These are phyloP conservation scores for Palaemon carinicauda DNA, from an alignment of 1,140 invertebrate genomes.

Conservation along the genomic window DNA sequence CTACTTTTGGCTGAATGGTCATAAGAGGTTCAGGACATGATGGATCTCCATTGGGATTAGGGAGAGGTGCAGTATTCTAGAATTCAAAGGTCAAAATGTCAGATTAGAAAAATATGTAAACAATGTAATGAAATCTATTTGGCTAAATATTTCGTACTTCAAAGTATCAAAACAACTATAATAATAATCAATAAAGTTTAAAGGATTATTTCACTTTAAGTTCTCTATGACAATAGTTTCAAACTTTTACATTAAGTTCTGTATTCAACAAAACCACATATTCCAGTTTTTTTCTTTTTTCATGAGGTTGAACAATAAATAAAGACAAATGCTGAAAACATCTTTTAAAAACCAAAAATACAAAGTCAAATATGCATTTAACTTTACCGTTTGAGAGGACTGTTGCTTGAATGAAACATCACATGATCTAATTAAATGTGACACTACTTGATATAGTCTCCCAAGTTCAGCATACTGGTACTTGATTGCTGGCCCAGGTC, in stretches of 20 bases:
- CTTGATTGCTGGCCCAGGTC: constrained; percentile 90
- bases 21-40: constrained; percentile 75
- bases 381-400: constrained; percentile 70
- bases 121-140: too few relatives aligned
- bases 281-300: too few relatives aligned
- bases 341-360: background rate
- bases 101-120: too few relatives aligned
- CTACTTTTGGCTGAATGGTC: constrained; percentile 78
- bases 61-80: constrained; percentile 70
- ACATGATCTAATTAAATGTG: constrained; percentile 89
- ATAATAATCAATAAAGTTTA: too few relatives aligned
- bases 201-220: too few relatives aligned
- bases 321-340: background rate
- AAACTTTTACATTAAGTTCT: too few relatives aligned
- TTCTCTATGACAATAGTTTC: too few relatives aligned
- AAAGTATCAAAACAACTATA: too few relatives aligned
- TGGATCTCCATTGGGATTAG: constrained; percentile 85
- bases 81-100: background rate
- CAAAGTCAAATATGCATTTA: background rate
- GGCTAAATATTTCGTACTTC: too few relatives aligned
- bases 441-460: constrained; percentile 94
- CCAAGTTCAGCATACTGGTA: constrained; percentile 95
- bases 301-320: too few relatives aligned
- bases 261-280: too few relatives aligned
- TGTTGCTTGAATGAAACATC: constrained; percentile 85